Base-by-base conservation (phyloP, 2,888 invertebrate species). In the Chrysotoxum bicinctum region DNA sequence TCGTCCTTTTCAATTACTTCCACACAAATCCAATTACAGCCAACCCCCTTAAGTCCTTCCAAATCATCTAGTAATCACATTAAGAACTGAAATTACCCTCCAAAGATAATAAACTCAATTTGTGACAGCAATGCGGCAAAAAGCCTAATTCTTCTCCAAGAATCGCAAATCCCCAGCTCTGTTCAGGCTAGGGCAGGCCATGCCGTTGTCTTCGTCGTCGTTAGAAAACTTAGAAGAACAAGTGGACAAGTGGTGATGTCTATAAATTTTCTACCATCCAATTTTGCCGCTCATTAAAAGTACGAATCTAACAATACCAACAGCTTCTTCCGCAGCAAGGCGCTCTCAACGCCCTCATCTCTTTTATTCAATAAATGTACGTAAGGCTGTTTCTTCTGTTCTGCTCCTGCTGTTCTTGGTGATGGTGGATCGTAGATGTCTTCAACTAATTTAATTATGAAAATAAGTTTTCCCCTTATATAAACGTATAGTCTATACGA, bases 61-160 rank as follows among this genome's bases (percentile, higher is more conserved):
- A 52, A 81, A 72, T 77, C 85, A 85, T 85, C 81, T 77, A 68
- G 78, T 85, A 85, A 85, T 85, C 85, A 81, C 72, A 85, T 85
- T 85, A 77, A 80, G 69, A 62, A 69, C 56, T 68, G 45, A 68
- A 84, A 81, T 76, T 81, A 74, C 76, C 76, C 69, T 69, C 81
- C 54, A 85, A 76, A 73, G 74, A 79, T 76, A 75, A 76, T 74
- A 85, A 81, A 81, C 85, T 77, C 62, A 85, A 77, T 85, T 81
- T 81, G 62, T 77, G 85, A 80, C 85, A 85, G 85, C 85, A 81
- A 85, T 85, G 85, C 80, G 85, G 80, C 85, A 85, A 76, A 81
- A 81, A 73, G 81, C 81, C 76, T 75, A 84, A 80, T 75, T 80
- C 75, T 45, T 66, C 54, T 68, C 37, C 16, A 45, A 35, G 30